A percentile compares a stretch with the other conserved stretches of the same genome.
These are phyloP conservation scores for Dysmachus trigonus DNA, from an alignment of 2,888 invertebrate species.

Conservation along the genomic window DNA sequence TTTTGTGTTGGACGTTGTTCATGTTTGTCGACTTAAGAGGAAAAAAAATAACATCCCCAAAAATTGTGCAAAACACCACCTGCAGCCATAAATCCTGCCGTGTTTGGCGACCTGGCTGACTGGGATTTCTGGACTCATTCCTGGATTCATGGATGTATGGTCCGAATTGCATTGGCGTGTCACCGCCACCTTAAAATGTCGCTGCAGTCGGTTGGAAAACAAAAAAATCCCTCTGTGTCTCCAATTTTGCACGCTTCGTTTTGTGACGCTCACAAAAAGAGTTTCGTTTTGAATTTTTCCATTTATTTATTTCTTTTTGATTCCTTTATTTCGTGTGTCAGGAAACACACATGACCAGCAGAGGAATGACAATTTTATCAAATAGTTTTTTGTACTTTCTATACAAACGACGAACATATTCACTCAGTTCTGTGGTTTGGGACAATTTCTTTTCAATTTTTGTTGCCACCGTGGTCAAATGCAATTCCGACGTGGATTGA, in stretches of 20 bases:
- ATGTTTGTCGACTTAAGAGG: not conserved
- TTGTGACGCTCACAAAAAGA: not conserved
- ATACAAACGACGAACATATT: not conserved
- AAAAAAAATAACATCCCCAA: not conserved
- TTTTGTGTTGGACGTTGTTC: not conserved
- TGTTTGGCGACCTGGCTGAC: not conserved
- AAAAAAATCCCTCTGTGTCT: not conserved
- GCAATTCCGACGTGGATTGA: not conserved
- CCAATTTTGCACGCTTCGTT: not conserved
- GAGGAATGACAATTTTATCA: not conserved
- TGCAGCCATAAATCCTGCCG: not conserved
- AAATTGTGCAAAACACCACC: not conserved
- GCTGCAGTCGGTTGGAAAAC: not conserved
- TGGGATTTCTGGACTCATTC: not conserved
- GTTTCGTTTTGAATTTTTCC: not conserved
- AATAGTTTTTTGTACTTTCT: not conserved
- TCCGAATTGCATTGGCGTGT: not conserved
- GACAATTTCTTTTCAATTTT: not conserved
- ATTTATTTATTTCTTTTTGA: not conserved
- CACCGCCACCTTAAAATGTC: not conserved
- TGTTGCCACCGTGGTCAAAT: not conserved
- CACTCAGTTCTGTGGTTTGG: not conserved
- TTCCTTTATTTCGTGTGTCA: not conserved
- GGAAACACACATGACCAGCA: not conserved
- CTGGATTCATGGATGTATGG: not conserved